Evolutionary conservation across 2,113 vertebrate genomes (phyloP), one percentile per base, ranked within the genome.

Genomic region (Poeciliopsis retropinna): DNA sequence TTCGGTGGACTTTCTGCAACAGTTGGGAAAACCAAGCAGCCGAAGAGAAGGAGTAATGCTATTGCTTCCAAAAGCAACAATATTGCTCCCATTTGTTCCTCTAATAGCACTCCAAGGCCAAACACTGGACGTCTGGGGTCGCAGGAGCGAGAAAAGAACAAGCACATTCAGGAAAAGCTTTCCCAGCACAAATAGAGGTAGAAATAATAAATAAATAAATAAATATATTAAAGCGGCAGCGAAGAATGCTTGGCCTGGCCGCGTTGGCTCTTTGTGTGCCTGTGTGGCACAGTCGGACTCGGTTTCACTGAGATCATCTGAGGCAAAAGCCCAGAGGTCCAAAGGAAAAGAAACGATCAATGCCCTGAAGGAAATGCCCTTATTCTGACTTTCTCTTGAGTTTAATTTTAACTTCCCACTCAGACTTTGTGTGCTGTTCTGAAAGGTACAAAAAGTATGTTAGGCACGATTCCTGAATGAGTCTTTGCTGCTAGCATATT

Each of bases 1-100:
- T 88, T 72, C 65, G 70, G 72, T 87, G 78, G 80, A 81, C 57
- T 85, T 44, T 70, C 31, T 11, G 41, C 78, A 47, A 64, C 72
- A 86, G 85, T 83, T 87, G 81, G 70, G 67, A 83, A 77, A 85
- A 67, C 60, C 62, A 85, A 17, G 1, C 60, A 39, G 71, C 62
- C 60, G 61, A 81, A 83, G 79, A 83, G 69, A 79, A 85, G 82
- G 82, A 89, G 75, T 82, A 75, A 84, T 73, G 57, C 29, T 79
- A 67, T 76, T 4, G 11, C 72, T 68, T 89, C 85, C 85, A 86
- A 85, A 80, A 88, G 76, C 81, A 84, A 87, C 86, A 64, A 60
- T 69, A 88, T 88, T 86, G 60, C 79, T 79, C 77, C 68, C 86
- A 86, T 87, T 89, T 85, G 67, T 87, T 86, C 78, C n/a, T 27